phyloP scores from a whole-genome alignment of 2,888 invertebrate species.

The Andrena hattorfiana region DNA sequence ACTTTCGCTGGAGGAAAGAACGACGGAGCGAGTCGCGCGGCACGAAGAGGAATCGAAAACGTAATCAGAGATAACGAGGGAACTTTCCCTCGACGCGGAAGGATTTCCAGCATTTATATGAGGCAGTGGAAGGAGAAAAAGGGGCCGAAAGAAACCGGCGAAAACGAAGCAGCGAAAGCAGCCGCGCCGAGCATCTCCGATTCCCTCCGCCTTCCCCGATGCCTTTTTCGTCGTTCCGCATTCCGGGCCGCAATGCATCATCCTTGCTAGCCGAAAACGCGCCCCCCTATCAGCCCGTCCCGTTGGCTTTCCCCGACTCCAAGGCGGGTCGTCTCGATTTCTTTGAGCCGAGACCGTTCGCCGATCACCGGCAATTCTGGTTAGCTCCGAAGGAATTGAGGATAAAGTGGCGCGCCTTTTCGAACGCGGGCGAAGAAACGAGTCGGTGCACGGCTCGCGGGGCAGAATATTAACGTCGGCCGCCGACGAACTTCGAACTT shows the following conservation, averaged over 20 bases:
- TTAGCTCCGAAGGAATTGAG: background rate
- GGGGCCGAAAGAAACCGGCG: slow-evolving; percentile 15
- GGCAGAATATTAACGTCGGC: slow-evolving; percentile 32
- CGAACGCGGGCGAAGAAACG: background rate
- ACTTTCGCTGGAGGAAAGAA: background rate
- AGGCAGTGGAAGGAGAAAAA: background rate
- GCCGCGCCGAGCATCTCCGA: slow-evolving; percentile 17
- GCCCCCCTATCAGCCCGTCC: background rate
- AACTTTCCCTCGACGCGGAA: slow-evolving; percentile 50
- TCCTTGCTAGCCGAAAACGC: slow-evolving; percentile 33
- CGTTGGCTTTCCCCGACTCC: background rate
- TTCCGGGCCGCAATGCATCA: slow-evolving; percentile 58
- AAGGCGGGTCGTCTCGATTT: background rate
- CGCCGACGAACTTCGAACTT: slow-evolving; percentile 22
- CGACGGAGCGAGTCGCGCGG: background rate
- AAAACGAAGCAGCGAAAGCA: slow-evolving; percentile 24
- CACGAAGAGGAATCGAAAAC: slow-evolving; percentile 60
- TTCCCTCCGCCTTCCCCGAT: background rate
- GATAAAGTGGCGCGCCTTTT: background rate
- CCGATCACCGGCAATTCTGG: slow-evolving; percentile 5
- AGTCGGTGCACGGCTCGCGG: background rate
- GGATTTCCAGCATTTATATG: slow-evolving; percentile 47
- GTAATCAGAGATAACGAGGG: slow-evolving; percentile 66
- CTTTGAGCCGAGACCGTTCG: slow-evolving; percentile 3
- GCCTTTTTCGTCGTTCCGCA: slow-evolving; percentile 24